Conservation (phyloP, 2,113 vertebrate species). For the Neogale vison region DNA sequence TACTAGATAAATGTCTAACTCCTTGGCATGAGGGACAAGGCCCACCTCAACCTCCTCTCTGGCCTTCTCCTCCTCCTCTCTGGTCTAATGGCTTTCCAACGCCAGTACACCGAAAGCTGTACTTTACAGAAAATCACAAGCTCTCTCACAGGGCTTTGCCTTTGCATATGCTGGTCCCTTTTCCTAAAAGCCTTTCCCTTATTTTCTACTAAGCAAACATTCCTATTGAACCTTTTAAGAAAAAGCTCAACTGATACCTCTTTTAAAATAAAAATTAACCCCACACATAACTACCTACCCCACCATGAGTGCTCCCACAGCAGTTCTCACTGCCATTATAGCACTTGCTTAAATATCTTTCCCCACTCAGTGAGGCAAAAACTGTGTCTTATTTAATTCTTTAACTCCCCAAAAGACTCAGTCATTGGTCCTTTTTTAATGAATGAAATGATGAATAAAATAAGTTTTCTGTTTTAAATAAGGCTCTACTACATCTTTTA, state of each 20-base stretch:
- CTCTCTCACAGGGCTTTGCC: background rate
- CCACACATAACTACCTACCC: background rate
- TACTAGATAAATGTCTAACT: background rate
- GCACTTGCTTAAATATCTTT: background rate
- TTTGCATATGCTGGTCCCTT: background rate
- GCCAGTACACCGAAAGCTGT: background rate
- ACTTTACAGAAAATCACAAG: background rate
- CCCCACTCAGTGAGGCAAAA: background rate
- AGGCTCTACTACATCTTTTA: slow-evolving; percentile 30
- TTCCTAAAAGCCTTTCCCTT: background rate
- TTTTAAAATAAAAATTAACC: background rate
- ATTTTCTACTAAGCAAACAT: slow-evolving; percentile 2
- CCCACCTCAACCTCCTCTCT: background rate
- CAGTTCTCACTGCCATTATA: background rate
- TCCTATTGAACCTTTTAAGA: background rate
- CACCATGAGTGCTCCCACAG: background rate
- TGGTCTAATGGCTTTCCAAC: background rate
- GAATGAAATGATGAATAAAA: slow-evolving; percentile 35
- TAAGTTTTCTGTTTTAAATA: background rate
- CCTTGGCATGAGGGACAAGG: background rate
- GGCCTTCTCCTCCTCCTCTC: background rate
- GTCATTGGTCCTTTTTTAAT: slow-evolving; percentile 9
- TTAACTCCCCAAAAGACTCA: background rate
- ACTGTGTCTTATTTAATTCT: background rate
- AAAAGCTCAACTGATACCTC: background rate